These are phyloP conservation scores for Dreissena polymorpha DNA, from an alignment of 1,140 invertebrate species.

Conservation along the genomic window DNA sequence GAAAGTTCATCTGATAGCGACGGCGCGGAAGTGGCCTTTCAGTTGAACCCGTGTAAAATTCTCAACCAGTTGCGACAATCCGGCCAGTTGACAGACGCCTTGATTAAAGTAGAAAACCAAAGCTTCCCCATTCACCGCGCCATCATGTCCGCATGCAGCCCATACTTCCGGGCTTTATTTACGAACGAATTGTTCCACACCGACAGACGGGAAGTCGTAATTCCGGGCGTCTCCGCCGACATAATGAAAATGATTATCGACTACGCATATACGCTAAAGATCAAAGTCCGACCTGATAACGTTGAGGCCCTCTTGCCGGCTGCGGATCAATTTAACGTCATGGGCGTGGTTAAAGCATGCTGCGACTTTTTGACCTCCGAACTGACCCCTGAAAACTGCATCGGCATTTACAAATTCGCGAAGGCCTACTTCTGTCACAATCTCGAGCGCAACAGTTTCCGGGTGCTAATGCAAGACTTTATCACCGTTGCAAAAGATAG, in stretches of 20 bases:
- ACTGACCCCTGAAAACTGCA: constrained; percentile 88
- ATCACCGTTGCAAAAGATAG: constrained; percentile 91
- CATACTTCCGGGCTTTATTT: constrained; percentile 73
- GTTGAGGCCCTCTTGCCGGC: constrained; percentile 86
- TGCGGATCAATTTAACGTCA: constrained; percentile 88
- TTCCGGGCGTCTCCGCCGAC: constrained; percentile 88
- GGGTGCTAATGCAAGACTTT: constrained; percentile 75
- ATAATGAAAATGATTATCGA: constrained; percentile 82
- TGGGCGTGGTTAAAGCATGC: constrained; percentile 88
- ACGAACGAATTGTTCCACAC: constrained; percentile 67
- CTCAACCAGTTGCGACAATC: constrained; percentile 81
- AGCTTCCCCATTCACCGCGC: constrained; percentile 90
- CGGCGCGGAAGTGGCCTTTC: constrained; percentile 42
- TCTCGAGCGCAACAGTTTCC: constrained; percentile 85
- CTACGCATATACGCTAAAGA: constrained; percentile 57
- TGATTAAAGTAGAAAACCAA: constrained; percentile 88
- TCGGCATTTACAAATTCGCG: constrained; percentile 90
- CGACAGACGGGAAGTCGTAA: constrained; percentile 82
- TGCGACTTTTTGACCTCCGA: constrained; percentile 86
- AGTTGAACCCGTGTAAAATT: constrained; percentile 58
- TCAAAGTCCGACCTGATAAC: constrained; percentile 87
- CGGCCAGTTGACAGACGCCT: constrained; percentile 90
- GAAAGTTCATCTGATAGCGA: constrained; percentile 1
- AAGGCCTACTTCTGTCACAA: constrained; percentile 87
- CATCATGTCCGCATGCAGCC: constrained; percentile 86